Evolutionary conservation across 1,140 invertebrate species (phyloP).

Genomic region (Frieseomelitta varia): DNA sequence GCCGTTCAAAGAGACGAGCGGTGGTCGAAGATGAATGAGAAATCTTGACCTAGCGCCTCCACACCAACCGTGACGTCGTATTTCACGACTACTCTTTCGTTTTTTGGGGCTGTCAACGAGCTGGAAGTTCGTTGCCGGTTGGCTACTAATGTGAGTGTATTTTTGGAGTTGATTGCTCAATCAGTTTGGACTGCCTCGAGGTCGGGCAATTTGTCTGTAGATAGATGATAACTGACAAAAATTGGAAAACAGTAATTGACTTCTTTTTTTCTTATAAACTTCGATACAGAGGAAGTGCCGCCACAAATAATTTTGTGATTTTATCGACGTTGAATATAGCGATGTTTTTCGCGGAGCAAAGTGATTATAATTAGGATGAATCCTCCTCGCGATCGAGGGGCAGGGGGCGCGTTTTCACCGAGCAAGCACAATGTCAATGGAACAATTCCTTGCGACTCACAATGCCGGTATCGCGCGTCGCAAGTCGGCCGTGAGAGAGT

Average conservation of each 20-base stretch:
- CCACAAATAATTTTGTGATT: background rate
- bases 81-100: background rate
- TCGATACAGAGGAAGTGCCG: background rate
- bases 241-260: background rate
- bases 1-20: background rate
- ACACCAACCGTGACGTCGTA: constrained; percentile 17
- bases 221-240: background rate
- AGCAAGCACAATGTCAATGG: constrained; percentile 15
- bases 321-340: background rate
- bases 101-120: background rate
- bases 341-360: no score
- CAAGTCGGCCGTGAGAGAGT: background rate
- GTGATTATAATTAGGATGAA: background rate
- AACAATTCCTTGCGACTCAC: constrained; percentile 17
- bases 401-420: background rate
- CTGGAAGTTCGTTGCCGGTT: background rate
- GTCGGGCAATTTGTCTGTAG: background rate
- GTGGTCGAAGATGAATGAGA: constrained; percentile 10
- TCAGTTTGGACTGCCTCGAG: background rate
- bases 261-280: background rate
- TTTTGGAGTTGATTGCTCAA: background rate
- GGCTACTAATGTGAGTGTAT: no score
- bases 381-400: background rate
- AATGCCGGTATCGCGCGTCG: background rate
- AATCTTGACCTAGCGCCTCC: constrained; percentile 1